Evolutionary conservation across 2,888 invertebrate genomes (phyloP).

Genomic region (Lithophane semibrunnea): DNA sequence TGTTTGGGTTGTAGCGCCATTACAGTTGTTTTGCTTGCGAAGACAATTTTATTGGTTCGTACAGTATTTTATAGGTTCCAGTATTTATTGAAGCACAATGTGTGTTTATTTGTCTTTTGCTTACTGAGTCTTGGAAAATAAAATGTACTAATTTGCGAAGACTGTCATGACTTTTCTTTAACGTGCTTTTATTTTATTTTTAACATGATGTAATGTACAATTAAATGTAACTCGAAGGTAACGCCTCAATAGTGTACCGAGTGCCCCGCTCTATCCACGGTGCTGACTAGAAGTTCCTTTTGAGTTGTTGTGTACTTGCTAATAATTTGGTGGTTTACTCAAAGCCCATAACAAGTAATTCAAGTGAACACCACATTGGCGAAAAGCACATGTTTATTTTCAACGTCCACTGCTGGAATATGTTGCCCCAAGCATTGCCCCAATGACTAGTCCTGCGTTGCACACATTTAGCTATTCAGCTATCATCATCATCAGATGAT

Average conservation of each 20-base stretch:
- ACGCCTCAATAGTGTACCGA: too few species aligned
- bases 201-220: too few species aligned
- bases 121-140: not conserved
- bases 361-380: too few species aligned
- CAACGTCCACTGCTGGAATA: not conserved
- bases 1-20: slow-evolving; percentile 31
- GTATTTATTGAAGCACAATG: slow-evolving; percentile 1
- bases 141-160: not conserved
- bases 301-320: too few species aligned
- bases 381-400: not conserved
- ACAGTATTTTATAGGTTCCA: slow-evolving; percentile 11
- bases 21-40: slow-evolving; percentile 28
- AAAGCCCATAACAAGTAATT: too few species aligned
- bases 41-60: slow-evolving; percentile 35
- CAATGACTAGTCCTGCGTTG: not conserved
- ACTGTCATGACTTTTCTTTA: not conserved
- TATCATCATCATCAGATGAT: not conserved
- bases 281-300: too few species aligned
- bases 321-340: too few species aligned
- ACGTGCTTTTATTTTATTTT: not conserved
- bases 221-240: too few species aligned
- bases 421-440: too few species aligned
- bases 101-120: slow-evolving; percentile 3
- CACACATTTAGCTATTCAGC: not conserved
- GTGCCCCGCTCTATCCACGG: too few species aligned